Conservation (phyloP, 2,113 vertebrate genomes). For the Pygoscelis adeliae region DNA sequence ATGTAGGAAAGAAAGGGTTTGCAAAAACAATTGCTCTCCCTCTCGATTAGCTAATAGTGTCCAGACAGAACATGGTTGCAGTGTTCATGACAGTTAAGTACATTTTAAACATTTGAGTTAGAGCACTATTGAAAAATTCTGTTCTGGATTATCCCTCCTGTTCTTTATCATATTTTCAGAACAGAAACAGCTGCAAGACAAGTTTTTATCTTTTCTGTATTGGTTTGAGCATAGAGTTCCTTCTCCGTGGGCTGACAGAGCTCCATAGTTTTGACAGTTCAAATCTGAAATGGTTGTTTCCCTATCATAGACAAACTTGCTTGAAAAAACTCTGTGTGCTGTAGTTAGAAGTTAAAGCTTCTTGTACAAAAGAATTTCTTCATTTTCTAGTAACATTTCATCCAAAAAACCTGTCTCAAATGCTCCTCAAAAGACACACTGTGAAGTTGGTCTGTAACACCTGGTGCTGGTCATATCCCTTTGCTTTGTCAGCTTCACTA, state of each 20-base stretch:
- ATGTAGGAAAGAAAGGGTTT: not conserved
- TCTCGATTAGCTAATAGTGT: not conserved
- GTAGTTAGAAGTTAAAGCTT: not conserved
- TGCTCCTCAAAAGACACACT: not conserved
- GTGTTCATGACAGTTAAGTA: not conserved
- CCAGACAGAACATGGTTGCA: not conserved
- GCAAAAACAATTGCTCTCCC: not conserved
- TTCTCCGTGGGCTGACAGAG: not conserved
- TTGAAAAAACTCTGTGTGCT: not conserved
- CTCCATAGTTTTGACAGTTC: not conserved
- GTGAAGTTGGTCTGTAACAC: not conserved
- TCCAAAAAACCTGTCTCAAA: not conserved
- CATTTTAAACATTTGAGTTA: not conserved
- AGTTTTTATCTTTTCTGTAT: not conserved
- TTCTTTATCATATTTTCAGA: not conserved
- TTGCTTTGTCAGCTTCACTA: not conserved
- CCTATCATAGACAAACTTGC: not conserved
- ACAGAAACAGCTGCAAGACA: not conserved
- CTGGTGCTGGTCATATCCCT: not conserved
- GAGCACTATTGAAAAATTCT: not conserved
- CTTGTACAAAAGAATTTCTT: not conserved
- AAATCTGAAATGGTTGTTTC: not conserved
- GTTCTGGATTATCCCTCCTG: not conserved
- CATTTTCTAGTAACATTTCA: not conserved
- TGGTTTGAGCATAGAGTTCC: not conserved